Percentiles rank a stretch among this genome's conserved stretches.
phyloP scores from a whole-genome alignment of 2,797 vertebrate species.

The Dallia pectoralis region DNA sequence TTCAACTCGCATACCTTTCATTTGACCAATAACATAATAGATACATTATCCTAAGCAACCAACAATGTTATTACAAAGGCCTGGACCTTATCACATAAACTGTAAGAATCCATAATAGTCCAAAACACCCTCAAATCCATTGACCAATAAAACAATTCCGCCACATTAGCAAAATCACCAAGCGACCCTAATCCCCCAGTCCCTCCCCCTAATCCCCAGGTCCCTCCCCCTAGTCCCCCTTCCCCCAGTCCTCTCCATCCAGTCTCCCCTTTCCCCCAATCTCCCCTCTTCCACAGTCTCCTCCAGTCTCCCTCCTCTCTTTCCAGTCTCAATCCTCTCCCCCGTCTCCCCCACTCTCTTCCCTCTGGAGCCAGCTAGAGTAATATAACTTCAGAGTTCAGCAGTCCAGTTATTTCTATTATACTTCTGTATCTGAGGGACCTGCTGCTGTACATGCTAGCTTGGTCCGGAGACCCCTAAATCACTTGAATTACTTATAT shows the following conservation, averaged over 20 bases:
- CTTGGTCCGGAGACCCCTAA: slow-evolving; percentile 59
- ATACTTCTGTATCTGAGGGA: background rate
- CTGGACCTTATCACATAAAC: background rate
- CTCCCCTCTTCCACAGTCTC: too few species aligned
- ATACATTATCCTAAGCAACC: background rate
- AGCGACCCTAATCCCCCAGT: too few species aligned
- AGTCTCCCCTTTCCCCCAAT: too few species aligned
- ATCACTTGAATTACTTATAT: slow-evolving; percentile 78
- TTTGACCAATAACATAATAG: background rate
- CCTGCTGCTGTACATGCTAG: slow-evolving; percentile 55
- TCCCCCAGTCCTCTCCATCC: too few species aligned
- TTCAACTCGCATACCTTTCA: background rate
- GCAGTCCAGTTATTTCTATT: slow-evolving; percentile 25
- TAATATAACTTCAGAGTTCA: background rate
- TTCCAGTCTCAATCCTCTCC: background rate
- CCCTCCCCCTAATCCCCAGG: too few species aligned
- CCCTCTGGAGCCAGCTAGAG: background rate
- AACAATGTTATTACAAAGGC: background rate
- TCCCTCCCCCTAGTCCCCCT: too few species aligned
- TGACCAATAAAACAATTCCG: background rate
- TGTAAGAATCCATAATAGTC: background rate
- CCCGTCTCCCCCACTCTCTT: background rate
- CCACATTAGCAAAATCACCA: background rate
- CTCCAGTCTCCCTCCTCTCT: background rate
- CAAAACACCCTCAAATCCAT: background rate